A percentile compares a stretch with the other conserved stretches of the same genome.
phyloP scores from a whole-genome alignment of 1,140 invertebrate species.

The Drosophila eugracilis region DNA sequence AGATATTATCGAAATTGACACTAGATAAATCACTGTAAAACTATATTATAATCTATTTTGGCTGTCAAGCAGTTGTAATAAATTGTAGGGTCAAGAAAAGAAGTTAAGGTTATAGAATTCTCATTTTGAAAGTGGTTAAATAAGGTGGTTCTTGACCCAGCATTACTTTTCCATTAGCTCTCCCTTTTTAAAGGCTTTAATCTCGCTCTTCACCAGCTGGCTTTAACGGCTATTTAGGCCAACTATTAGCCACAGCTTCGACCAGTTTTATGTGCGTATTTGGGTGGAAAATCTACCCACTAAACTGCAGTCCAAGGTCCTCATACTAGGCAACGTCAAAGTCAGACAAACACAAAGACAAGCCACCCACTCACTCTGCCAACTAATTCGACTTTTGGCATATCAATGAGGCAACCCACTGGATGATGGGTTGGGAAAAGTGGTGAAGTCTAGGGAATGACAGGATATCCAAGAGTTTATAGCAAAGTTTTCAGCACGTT shows the following conservation, averaged over 20 bases:
- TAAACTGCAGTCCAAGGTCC: conserved; percentile 30
- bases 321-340: conserved; percentile 9
- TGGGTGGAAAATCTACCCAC: conserved; percentile 2
- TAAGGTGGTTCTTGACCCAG: too few species aligned
- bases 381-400: conserved; percentile 47
- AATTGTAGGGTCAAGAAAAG: conserved; percentile 12
- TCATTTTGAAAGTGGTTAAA: too few species aligned
- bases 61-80: conserved; percentile 13
- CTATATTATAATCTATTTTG: not conserved
- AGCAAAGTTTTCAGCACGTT: conserved; percentile 65
- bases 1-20: conserved; percentile 13
- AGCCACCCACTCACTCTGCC: not conserved
- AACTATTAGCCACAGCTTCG: conserved; percentile 27
- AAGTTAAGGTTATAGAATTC: too few species aligned
- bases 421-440: not conserved
- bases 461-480: conserved; percentile 31
- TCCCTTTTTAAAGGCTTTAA: not conserved
- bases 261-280: conserved; percentile 16
- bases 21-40: conserved; percentile 22
- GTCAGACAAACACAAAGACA: conserved; percentile 26
- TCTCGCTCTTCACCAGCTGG: not conserved
- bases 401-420: conserved; percentile 56
- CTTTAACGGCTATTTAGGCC: conserved; percentile 6
- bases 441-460: conserved; percentile 5
- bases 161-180: not conserved